phyloP scores from a whole-genome alignment of 2,113 vertebrate species.

The Toxotes jaculatrix region DNA sequence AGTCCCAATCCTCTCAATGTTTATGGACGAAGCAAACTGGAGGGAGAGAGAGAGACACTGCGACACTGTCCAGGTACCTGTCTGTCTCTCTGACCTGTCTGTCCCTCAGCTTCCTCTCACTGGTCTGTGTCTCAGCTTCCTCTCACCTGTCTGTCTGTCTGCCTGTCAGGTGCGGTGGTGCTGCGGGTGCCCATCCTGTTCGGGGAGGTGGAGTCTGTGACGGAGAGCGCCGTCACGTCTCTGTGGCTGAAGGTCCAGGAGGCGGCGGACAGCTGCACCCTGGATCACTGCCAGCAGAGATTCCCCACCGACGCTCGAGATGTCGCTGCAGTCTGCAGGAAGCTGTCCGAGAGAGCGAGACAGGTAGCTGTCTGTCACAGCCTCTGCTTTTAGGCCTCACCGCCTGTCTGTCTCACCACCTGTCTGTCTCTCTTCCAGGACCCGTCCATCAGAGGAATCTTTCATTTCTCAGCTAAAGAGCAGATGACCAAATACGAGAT shows the following conservation, averaged over 20 bases:
- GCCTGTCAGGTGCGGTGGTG: slow-evolving; percentile 87
- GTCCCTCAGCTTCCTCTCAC: neutral
- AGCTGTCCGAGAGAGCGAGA: slow-evolving; percentile 89
- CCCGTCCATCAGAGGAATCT: slow-evolving; percentile 90
- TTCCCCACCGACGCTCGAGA: slow-evolving; percentile 93
- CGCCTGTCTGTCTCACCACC: too few relatives aligned
- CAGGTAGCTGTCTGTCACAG: slow-evolving; percentile 80
- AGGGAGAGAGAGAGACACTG: slow-evolving; percentile 92
- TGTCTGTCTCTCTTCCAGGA: slow-evolving; percentile 81
- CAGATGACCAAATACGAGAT: slow-evolving; percentile 99
- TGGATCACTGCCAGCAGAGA: slow-evolving; percentile 94
- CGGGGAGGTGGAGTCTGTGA: slow-evolving; percentile 91
- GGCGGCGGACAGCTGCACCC: slow-evolving; percentile 86
- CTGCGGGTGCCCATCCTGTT: slow-evolving; percentile 93
- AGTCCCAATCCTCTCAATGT: slow-evolving; percentile 91
- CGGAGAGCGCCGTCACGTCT: slow-evolving; percentile 92
- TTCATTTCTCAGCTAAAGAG: slow-evolving; percentile 95
- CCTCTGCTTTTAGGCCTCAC: too few relatives aligned
- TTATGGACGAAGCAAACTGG: slow-evolving; percentile 94
- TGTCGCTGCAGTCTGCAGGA: slow-evolving; percentile 91
- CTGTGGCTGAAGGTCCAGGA: slow-evolving; percentile 93
- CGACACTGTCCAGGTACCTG: slow-evolving; percentile 90
- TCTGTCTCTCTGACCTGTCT: neutral
- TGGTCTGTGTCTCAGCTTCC: neutral
- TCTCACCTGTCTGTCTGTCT: slow-evolving; percentile 50